Evolutionary conservation across 2,888 invertebrate genomes (phyloP), one percentile per base, ranked within the genome.

Genomic region (Criorhina ranunculi): DNA sequence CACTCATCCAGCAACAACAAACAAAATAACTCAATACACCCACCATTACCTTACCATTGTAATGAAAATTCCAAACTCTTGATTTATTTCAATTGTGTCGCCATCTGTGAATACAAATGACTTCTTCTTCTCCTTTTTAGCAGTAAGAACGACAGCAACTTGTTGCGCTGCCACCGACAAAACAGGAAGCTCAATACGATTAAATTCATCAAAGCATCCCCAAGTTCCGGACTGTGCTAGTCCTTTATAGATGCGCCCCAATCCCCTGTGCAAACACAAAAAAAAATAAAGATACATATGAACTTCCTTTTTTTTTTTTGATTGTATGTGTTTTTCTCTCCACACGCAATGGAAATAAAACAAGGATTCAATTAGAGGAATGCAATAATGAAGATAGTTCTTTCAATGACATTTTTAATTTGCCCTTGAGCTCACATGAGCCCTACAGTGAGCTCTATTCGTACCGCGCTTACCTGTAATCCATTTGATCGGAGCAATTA

Each of bases 401-500:
- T 51, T 64, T 15, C 40, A 37, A 73, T 62, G 78, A 73, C 72
- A 57, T 78, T 78, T 83, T 83, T 73, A 78, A 83, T 78, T 78
- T 67, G 53, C 6, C 59, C 64, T 42, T 35, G 64, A 76, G 75
- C 69, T 79, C 64, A 17, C 31, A 53, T 62, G 69, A 69, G 55
- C 35, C 35, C 12, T 8, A 3, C 29, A 12, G 49, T 15, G 60
- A 12, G 11, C 15, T 17, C 33, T 69, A 35, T 17, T 19, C 3
- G 17, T 17, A 2, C 17, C 15, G 17, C 31, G 60, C 77, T 79
- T 88, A 94, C 94, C 94, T 93, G 92, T 98, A 99, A 92, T 99
- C 98, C 98, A 99, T 98, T 93, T 99, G 98, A 93, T 99, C 98
- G 0, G 98, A 98, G 91, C 98, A 98, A 92, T 99, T 99, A 93